Evolutionary conservation across 2,888 invertebrate species (phyloP).

Genomic region (Glyphotaelius pellucidus): DNA sequence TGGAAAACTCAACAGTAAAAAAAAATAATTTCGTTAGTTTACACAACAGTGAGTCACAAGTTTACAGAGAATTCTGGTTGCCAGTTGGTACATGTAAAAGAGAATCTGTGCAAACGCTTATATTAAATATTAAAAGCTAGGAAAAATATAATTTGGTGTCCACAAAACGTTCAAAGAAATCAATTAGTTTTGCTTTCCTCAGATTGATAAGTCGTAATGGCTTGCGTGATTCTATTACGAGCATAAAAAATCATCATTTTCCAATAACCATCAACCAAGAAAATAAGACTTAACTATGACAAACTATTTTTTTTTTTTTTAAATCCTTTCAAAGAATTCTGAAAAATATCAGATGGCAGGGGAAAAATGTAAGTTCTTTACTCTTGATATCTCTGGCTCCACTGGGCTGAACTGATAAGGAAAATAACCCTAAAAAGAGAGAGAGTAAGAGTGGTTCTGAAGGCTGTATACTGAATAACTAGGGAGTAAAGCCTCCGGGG

Average conservation of each 20-base stretch:
- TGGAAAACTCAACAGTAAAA: too few species aligned
- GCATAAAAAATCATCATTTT: neutral
- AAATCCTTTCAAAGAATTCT: neutral
- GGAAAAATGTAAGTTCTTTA: neutral
- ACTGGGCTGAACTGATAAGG: conserved; percentile 40
- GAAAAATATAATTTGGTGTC: too few species aligned
- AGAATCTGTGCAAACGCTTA: neutral
- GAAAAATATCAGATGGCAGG: neutral
- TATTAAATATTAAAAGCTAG: neutral
- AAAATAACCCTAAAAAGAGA: conserved; percentile 10
- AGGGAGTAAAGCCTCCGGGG: neutral
- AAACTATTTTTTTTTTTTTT: neutral
- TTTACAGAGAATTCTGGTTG: neutral
- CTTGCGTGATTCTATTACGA: neutral
- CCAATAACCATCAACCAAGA: neutral
- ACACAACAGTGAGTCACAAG: neutral
- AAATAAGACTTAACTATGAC: neutral
- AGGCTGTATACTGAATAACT: neutral
- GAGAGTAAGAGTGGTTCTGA: neutral
- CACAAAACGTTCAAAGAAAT: neutral
- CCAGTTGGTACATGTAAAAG: neutral
- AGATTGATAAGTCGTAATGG: neutral
- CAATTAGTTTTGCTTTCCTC: neutral
- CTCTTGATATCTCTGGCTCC: conserved; percentile 4
- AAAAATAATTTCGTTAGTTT: neutral